Evolutionary conservation across 2,888 invertebrate species (phyloP), one percentile per base, ranked within the genome.

Genomic region (Vesta saturnalis): DNA sequence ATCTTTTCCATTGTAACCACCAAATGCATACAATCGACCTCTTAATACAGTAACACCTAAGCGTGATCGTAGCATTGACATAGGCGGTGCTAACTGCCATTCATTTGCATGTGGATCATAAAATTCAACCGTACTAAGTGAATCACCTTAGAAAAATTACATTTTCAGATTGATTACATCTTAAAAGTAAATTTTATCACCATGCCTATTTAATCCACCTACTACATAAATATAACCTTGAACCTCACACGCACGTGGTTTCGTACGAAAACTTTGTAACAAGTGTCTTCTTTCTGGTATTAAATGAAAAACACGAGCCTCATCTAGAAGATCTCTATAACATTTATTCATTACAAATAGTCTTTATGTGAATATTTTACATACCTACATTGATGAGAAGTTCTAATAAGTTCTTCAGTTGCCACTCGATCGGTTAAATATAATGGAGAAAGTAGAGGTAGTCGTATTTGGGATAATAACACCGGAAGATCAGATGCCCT

Each of bases 201-300:
- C 94, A 77, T 91, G 91, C 79, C 93, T 92, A 47, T 94, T 94
- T 19, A 95, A 85, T 0, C 95, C 95, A 18, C 95, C 95, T 43
- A 95, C 93, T 54, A 94, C 95, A 83, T 92, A 95, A 71, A 95
- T 94, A 77, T 92, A 90, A 0, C 95, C 95, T 73, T 91, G 89
- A 16, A 92, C 87, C 80, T 91, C 91, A 75, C 92, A 92, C 74
- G 90, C 90, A 21, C 95, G 87, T 8, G 93, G 92, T 67, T 91
- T 87, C 1, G 92, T 92, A 74, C 92, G 88, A 81, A 92, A 93
- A 69, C 92, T 92, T 79, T 92, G 92, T 71, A 94, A 83, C 49
- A 93, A 81, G n/a, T 90, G 88, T 5, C 94, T 85, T 70, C 95
- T 85, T 81, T 95, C 94, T 0, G 95, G 96, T 87, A 96, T 91